Base-by-base conservation (phyloP, 2,888 invertebrate genomes). In the Dynastes grantii region DNA sequence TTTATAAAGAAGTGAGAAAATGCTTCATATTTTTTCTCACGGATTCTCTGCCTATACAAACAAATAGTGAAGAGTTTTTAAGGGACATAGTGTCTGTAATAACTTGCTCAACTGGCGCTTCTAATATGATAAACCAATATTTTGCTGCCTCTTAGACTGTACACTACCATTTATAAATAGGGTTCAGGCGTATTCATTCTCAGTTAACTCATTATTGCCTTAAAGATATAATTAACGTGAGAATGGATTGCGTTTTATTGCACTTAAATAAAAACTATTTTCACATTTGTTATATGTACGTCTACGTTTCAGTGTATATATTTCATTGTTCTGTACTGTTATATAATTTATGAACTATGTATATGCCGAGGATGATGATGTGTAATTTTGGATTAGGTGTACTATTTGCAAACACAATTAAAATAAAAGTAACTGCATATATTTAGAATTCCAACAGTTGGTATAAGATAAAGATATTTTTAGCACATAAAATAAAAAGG, bases 171-270 rank as follows among this genome's bases (percentile, higher is more conserved):
- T 78, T 76, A 68, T 76, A 68, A 76, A 76, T 68, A 67, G 45
- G 16, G 76, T 73, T 71, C 16, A 63, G 58, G n/a, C 49, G 49
- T 71, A 58, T 70, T 77, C 78, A 78, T 65, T 78, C 78, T 65
- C 68, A 78, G 73, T 67, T 61, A 76, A 76, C 80, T 81, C 81
- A 81, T 81, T 80, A 81, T 81, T 81, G 79, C 80, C 79, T 81
- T 80, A 81, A 81, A 79, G 81, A 80, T 81, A 81, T 81, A 81
- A 81, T 81, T 81, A 80, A 80, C 81, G 81, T 81, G 81, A 80
- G 81, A 81, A 80, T 81, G 78, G 78, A 80, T 81, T 79, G 73
- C 73, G 80, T 81, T 80, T 81, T 78, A 77, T 79, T 79, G 76
- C 79, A 68, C 65, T 63, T 76, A 75, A 53, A 58, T 75, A 73